A percentile compares a stretch with the other conserved stretches of the same genome.
These are phyloP conservation scores for Gonocerus acuteangulatus DNA, from an alignment of 2,888 invertebrate genomes.

Conservation along the genomic window DNA sequence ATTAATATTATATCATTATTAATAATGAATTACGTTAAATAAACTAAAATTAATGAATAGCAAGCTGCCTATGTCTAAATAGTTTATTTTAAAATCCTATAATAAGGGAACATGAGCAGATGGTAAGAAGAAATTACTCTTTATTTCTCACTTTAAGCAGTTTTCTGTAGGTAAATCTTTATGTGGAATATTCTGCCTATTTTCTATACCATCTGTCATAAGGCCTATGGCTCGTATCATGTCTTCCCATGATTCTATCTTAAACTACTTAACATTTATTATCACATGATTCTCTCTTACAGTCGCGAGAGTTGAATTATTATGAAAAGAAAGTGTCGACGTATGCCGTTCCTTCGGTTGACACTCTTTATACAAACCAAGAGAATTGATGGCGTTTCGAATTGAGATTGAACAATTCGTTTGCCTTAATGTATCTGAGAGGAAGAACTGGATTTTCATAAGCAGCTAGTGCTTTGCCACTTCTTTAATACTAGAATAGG, in stretches of 20 bases:
- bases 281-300: constrained; percentile 13
- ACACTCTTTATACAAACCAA: background rate
- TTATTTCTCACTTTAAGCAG: too few relatives aligned
- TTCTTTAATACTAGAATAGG: too few relatives aligned
- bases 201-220: background rate
- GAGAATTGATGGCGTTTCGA: background rate
- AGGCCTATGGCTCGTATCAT: background rate
- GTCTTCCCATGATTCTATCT: background rate
- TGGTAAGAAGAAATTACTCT: too few relatives aligned
- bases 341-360: constrained; percentile 9
- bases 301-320: constrained; percentile 5
- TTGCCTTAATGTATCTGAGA: background rate
- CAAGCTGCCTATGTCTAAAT: background rate
- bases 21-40: background rate
- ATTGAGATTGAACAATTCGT: background rate
- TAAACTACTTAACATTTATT: constrained; percentile 18
- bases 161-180: too few relatives aligned
- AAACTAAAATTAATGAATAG: background rate
- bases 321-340: background rate
- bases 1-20: background rate
- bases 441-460: background rate
- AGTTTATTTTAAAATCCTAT: background rate
- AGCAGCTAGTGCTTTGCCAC: background rate
- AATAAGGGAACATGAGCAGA: background rate
- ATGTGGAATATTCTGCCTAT: too few relatives aligned